Conservation (phyloP, 2,797 vertebrate species). For the Myripristis murdjan region DNA sequence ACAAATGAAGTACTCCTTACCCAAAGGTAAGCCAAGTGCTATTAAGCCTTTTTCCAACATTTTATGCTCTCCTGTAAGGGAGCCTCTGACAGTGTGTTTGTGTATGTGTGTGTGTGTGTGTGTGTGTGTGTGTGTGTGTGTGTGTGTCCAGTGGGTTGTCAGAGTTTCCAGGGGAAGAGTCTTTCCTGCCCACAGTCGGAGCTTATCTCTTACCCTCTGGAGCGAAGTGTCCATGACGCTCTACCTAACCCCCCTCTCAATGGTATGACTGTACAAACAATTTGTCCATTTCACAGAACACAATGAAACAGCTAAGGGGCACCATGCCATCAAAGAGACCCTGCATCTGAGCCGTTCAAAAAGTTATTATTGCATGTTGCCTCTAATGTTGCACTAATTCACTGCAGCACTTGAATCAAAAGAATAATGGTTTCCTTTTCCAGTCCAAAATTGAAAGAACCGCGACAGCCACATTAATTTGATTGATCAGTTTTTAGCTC, state of each 20-base stretch:
- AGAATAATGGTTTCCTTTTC: neutral
- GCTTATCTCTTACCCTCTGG: constrained; percentile 83
- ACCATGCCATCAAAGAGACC: neutral
- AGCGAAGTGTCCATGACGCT: constrained; percentile 73
- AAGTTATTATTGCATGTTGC: neutral
- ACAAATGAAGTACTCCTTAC: constrained; percentile 80
- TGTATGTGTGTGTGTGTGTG: constrained; percentile 26
- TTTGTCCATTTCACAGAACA: constrained; percentile 1
- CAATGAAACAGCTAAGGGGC: neutral
- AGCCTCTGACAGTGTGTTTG: constrained; percentile 8
- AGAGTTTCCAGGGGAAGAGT: constrained; percentile 80
- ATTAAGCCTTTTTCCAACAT: neutral
- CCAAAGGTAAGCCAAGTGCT: constrained; percentile 79
- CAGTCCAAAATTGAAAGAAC: neutral
- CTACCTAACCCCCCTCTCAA: constrained; percentile 82
- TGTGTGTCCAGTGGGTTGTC: constrained; percentile 62
- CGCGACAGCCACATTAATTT: neutral
- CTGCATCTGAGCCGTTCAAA: neutral
- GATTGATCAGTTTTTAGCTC: constrained; percentile 7
- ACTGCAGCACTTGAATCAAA: neutral
- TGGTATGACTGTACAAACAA: constrained; percentile 75
- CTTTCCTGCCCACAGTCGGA: constrained; percentile 72
- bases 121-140: constrained; percentile 31
- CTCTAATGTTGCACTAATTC: neutral
- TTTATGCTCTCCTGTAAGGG: constrained; percentile 1